phyloP scores from a whole-genome alignment of 2,113 vertebrate genomes.

The Panthera tigris region DNA sequence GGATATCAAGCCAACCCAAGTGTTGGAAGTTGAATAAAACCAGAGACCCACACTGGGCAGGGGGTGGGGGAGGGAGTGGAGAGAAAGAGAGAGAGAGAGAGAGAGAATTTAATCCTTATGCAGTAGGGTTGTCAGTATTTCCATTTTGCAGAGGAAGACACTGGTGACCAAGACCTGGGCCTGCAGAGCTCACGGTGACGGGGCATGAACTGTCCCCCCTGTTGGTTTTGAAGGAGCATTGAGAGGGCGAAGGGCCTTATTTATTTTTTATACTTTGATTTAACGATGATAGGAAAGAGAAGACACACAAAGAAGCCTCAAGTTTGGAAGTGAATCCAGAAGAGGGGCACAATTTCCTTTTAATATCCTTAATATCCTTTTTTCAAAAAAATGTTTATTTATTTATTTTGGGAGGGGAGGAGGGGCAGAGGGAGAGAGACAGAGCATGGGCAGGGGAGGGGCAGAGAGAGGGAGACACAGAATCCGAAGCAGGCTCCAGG shows the following conservation, averaged over 20 bases:
- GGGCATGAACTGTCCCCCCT: not conserved
- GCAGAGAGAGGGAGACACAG: no score
- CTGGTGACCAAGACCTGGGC: not conserved
- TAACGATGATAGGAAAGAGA: not conserved
- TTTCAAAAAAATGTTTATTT: no score
- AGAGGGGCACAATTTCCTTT: not conserved
- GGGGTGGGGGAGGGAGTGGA: not conserved
- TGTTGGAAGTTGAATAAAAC: not conserved
- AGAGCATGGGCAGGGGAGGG: no score
- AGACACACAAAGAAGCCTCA: not conserved
- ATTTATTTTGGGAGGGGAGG: no score
- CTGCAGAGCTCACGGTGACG: not conserved
- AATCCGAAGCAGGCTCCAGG: no score
- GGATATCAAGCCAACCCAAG: not conserved
- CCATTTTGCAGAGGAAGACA: not conserved
- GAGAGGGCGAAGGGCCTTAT: not conserved
- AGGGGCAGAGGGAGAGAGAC: no score
- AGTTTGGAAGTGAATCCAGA: not conserved
- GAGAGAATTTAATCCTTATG: not conserved
- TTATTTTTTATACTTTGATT: not conserved
- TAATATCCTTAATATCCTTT: not conserved
- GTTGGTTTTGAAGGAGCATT: not conserved
- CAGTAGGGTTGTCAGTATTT: not conserved
- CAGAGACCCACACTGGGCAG: not conserved
- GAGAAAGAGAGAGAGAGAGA: not conserved